phyloP scores from a whole-genome alignment of 2,888 invertebrate genomes.

The Abrostola triplasia region DNA sequence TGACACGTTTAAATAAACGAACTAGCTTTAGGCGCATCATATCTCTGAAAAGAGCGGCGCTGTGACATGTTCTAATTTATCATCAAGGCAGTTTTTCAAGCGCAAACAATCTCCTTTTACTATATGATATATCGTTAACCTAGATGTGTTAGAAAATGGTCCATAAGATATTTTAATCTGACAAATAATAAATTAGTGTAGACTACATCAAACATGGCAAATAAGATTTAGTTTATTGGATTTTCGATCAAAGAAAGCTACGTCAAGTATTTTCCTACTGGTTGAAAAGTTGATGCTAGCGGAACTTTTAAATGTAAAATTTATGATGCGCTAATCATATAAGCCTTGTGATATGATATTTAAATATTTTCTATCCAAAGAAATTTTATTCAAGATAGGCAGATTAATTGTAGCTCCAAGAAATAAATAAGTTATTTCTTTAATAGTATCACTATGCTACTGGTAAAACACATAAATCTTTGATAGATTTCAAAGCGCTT shows the following conservation, averaged over 20 bases:
- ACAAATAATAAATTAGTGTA: conserved; percentile 19
- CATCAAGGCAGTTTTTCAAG: conserved; percentile 11
- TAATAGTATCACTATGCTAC: background rate
- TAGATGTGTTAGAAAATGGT: conserved; percentile 26
- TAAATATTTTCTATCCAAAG: background rate
- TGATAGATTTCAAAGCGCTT: conserved; percentile 4
- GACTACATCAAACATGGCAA: conserved; percentile 24
- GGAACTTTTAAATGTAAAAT: conserved; percentile 19
- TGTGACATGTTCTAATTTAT: conserved; percentile 8
- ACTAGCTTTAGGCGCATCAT: conserved; percentile 3
- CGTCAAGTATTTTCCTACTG: conserved; percentile 7
- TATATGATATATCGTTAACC: conserved; percentile 38
- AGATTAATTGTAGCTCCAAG: background rate
- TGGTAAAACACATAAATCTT: conserved; percentile 9
- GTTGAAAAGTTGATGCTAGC: conserved; percentile 9
- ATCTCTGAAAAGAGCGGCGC: conserved; percentile 8
- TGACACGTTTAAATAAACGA: conserved; percentile 24
- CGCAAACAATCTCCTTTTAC: conserved; percentile 22
- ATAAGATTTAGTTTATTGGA: conserved; percentile 25
- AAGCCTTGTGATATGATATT: background rate
- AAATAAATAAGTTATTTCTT: conserved; percentile 7
- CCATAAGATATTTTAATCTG: conserved; percentile 1
- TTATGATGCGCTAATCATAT: background rate
- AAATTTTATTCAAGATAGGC: background rate
- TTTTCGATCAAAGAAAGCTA: conserved; percentile 37